Conservation (phyloP, 2,888 invertebrate genomes). For the Kuschelorhynchus macadamiae region DNA sequence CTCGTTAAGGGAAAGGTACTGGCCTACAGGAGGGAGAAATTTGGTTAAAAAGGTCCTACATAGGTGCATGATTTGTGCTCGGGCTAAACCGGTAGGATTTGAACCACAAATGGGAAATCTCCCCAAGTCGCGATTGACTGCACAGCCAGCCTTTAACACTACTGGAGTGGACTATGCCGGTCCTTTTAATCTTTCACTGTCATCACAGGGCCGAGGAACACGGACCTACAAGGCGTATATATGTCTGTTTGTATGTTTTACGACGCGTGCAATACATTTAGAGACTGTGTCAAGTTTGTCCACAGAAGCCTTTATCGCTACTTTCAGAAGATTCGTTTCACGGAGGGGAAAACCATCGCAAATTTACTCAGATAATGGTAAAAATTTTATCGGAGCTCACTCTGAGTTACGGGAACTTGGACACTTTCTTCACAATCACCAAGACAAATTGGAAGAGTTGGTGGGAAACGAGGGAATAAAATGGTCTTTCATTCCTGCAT, state of each 20-base stretch:
- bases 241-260: no score
- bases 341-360: no score
- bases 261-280: no score
- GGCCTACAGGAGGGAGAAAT: no score
- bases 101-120: conserved; percentile 1
- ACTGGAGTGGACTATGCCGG: conserved; percentile 2
- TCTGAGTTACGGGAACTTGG: neutral
- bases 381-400: no score
- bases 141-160: neutral
- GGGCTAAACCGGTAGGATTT: neutral
- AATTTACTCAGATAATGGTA: no score
- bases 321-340: no score
- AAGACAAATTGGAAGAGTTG: neutral
- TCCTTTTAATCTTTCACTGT: neutral
- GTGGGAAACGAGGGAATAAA: neutral
- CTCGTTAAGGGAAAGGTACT: neutral
- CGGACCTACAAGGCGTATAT: no score
- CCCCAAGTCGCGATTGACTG: neutral
- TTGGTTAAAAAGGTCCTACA: no score
- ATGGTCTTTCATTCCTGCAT: conserved; percentile 3
- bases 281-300: no score
- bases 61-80: neutral
- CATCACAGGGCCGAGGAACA: neutral
- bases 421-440: neutral
- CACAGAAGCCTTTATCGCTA: no score